Evolutionary conservation across 2,888 invertebrate genomes (phyloP).

Genomic region (Nowickia ferox): DNA sequence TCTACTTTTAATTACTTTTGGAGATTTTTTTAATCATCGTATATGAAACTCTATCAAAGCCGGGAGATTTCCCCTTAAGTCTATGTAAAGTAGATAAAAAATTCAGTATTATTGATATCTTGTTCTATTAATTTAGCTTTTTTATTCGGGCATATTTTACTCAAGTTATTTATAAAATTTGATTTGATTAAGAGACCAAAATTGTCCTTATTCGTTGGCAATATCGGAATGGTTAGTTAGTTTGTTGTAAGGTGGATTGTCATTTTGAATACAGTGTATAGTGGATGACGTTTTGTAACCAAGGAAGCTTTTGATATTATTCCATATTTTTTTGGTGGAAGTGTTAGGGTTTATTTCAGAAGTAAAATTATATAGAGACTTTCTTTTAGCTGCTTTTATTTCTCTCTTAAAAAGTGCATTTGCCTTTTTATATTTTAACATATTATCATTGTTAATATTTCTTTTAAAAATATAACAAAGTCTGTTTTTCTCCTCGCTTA

Average conservation of each 20-base stretch:
- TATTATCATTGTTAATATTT: not conserved
- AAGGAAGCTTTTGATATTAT: constrained; percentile 41
- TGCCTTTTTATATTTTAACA: not conserved
- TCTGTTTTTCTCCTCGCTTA: not conserved
- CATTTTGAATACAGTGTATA: constrained; percentile 23
- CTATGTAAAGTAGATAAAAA: not conserved
- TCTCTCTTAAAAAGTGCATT: not conserved
- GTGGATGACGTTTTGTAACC: constrained; percentile 26
- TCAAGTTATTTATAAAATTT: not conserved
- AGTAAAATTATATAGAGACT: constrained; percentile 8
- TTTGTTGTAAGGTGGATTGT: not conserved
- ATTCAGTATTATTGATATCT: constrained; percentile 16
- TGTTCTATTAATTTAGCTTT: not conserved
- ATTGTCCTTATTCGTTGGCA: constrained; percentile 17
- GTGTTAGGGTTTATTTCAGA: constrained; percentile 25
- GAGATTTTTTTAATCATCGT: too few relatives aligned
- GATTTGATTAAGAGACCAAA: constrained; percentile 40
- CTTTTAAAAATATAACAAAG: not conserved
- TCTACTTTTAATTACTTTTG: not conserved
- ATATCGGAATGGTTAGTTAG: constrained; percentile 9
- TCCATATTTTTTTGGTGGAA: constrained; percentile 20
- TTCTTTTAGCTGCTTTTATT: not conserved
- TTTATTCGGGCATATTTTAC: not conserved
- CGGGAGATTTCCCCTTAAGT: constrained; percentile 11
- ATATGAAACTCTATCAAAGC: not conserved